Conservation (phyloP, 1,140 invertebrate species). For the Diachasmimorpha longicaudata region DNA sequence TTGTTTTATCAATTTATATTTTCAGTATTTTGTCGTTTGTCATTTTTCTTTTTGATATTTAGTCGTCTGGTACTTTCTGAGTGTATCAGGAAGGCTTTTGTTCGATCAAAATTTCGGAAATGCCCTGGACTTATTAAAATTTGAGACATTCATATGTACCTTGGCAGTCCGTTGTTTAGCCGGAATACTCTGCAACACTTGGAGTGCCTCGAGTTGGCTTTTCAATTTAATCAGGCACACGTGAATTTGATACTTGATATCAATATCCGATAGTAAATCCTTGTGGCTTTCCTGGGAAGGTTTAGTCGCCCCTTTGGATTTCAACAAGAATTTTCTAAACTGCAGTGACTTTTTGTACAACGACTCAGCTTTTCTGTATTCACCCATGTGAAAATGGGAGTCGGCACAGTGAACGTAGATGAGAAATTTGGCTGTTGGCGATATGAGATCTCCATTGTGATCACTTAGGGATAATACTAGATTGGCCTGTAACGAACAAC, state of each 20-base stretch:
- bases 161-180: slow-evolving; percentile 73
- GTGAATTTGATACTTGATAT: slow-evolving; percentile 81
- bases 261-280: slow-evolving; percentile 65
- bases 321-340: slow-evolving; percentile 72
- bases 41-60: too few relatives aligned
- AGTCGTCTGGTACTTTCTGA: too few relatives aligned
- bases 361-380: slow-evolving; percentile 73
- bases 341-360: slow-evolving; percentile 73
- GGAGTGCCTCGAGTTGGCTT: slow-evolving; percentile 69
- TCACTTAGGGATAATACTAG: slow-evolving; percentile 71
- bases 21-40: too few relatives aligned
- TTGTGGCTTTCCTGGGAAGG: slow-evolving; percentile 60
- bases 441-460: slow-evolving; percentile 68
- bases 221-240: slow-evolving; percentile 72
- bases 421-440: slow-evolving; percentile 68
- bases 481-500: slow-evolving; percentile 63
- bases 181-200: slow-evolving; percentile 72
- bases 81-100: too few relatives aligned
- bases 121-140: too few relatives aligned
- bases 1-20: too few relatives aligned
- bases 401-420: slow-evolving; percentile 73
- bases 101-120: too few relatives aligned
- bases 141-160: slow-evolving; percentile 45
- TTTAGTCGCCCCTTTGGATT: slow-evolving; percentile 64
- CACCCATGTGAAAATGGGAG: slow-evolving; percentile 69